Base-by-base conservation (phyloP, 2,888 invertebrate species). In the Zootermopsis nevadensis region DNA sequence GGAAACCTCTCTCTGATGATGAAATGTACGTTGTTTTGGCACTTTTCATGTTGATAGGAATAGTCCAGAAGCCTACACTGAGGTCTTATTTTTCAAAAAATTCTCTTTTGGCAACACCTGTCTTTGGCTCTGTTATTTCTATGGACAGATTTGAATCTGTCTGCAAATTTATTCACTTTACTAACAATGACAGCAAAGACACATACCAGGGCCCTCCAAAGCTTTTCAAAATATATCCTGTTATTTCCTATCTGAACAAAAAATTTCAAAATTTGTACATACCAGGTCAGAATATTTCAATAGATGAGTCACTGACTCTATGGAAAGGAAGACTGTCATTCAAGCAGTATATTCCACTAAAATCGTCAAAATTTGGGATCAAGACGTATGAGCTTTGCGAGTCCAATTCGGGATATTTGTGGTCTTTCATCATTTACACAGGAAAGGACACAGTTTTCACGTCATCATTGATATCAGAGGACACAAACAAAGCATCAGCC, bases 1-100 rank as follows among this genome's bases (percentile, higher is more conserved):
- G 72, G 81, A 81, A 81, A 35, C 69, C 81, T 74, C 30, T 80
- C 24, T 33, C 66, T 1, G 33, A 22, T 38, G 76, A 60, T 48
- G 76, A 82, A 35, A 76, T 82, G 19, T 60, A 82, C n/a, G 53
- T 74, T 22, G n/a, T 60, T 76, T 10, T 82, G 27, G 66, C 55
- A 10, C 33, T 77, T 24, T 60, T 82, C n/a, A 82, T 82, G 82
- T n/a, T 82, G 19, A 82, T 82, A 77, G 74, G 38, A 24, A 82
- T 82, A 48, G 66, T 82, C 0, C 66, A 76, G 24, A 82, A 82
- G 27, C 83, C 79, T 24, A 80, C 60, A 72, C 12, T 74, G 31
- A 2, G 42, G 24, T 69, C 80, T 2, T 83, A 83, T 74, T 83
- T 80, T 60, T 80, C 80, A 33, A 74, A 24, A 24, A 80, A 80